Percentiles rank a stretch among this genome's conserved stretches.
Conservation (phyloP, 92 coral and sea anemone genomes). For the Galaxea fascicularis region DNA sequence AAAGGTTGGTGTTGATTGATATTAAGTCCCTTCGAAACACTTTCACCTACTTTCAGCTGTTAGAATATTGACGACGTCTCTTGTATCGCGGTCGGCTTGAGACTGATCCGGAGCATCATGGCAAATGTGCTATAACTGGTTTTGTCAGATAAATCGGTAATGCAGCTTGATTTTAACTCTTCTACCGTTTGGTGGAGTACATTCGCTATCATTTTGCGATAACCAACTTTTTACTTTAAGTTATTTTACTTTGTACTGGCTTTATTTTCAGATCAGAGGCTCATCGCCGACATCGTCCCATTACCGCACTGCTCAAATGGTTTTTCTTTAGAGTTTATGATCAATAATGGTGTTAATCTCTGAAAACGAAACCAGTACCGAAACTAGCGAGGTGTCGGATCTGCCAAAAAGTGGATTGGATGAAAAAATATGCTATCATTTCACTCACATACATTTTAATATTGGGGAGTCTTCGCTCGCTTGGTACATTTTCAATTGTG, state of each 20-base stretch:
- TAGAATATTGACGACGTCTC: not conserved
- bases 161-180: not conserved
- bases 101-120: too few species aligned
- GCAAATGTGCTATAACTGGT: not conserved
- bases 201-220: not conserved
- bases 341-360: not conserved
- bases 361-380: not conserved
- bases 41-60: conserved; percentile 6
- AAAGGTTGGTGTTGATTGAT: too few species aligned
- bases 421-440: conserved; percentile 27
- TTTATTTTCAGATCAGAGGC: not conserved
- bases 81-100: not conserved
- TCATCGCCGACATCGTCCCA: too few species aligned
- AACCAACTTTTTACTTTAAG: not conserved
- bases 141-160: not conserved
- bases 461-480: conserved; percentile 22
- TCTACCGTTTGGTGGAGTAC: not conserved
- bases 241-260: too few species aligned
- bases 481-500: conserved; percentile 39
- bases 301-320: not conserved
- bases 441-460: conserved; percentile 27
- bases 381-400: not conserved
- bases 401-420: not conserved
- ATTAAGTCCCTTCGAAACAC: too few species aligned
- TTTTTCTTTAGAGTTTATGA: not conserved